Evolutionary conservation across 1,140 invertebrate species (phyloP).

Genomic region (Odontomachus brunneus): DNA sequence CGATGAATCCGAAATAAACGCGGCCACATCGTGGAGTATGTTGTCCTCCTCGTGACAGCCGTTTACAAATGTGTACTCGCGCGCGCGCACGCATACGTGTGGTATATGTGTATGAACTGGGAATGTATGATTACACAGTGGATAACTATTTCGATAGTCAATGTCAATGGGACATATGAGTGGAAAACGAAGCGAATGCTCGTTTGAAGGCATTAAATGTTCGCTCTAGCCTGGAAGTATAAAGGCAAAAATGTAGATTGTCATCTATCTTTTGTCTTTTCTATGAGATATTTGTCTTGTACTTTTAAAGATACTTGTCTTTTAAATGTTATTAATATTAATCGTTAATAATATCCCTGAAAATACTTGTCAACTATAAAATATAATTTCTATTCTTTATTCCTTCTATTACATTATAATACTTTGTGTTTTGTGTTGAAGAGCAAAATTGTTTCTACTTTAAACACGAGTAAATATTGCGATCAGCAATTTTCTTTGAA

Average conservation of each 20-base stretch:
- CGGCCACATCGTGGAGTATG: too few species aligned
- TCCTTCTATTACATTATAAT: too few species aligned
- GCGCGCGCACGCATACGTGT: not conserved
- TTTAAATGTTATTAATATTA: not conserved
- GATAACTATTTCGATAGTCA: slow-evolving; percentile 16
- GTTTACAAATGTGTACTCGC: not conserved
- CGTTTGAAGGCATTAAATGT: not conserved
- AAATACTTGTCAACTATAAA: too few species aligned
- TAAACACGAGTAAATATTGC: not conserved
- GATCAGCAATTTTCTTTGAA: not conserved
- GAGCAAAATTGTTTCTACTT: too few species aligned
- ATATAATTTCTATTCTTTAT: too few species aligned
- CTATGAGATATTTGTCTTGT: not conserved
- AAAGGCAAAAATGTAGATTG: not conserved
- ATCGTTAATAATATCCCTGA: not conserved
- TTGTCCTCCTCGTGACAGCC: not conserved
- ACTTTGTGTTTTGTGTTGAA: too few species aligned
- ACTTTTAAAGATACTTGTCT: not conserved
- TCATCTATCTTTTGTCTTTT: not conserved
- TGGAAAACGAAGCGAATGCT: not conserved
- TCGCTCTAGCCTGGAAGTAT: not conserved
- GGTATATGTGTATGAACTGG: too few species aligned
- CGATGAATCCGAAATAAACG: too few species aligned
- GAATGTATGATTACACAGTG: not conserved
- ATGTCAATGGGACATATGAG: slow-evolving; percentile 43